Conservation (phyloP, 2,113 vertebrate species). For the Xiphophorus couchianus region DNA sequence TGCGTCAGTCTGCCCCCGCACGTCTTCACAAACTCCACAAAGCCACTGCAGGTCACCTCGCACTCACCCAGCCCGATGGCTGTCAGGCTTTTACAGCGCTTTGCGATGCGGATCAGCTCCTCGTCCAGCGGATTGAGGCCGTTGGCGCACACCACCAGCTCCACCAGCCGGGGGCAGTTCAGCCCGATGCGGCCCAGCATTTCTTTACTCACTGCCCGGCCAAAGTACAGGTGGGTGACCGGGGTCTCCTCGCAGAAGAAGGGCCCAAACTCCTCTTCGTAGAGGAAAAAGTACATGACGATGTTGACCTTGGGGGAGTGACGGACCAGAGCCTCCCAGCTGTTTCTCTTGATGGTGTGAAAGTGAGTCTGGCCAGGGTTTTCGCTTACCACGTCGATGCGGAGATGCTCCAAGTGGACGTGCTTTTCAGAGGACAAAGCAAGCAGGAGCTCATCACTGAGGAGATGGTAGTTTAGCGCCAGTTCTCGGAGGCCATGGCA, state of each 20-base stretch:
- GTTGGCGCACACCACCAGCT: constrained; percentile 95
- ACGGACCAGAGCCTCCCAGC: constrained; percentile 93
- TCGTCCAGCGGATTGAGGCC: constrained; percentile 91
- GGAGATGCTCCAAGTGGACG: constrained; percentile 90
- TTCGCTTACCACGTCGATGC: constrained; percentile 93
- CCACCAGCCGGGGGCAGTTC: constrained; percentile 91
- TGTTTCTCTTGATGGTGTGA: constrained; percentile 92
- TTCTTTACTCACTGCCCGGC: constrained; percentile 93
- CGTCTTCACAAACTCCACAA: constrained; percentile 97
- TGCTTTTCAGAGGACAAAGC: constrained; percentile 94
- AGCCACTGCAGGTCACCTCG: constrained; percentile 95
- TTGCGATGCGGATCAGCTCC: constrained; percentile 92
- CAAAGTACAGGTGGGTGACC: constrained; percentile 94
- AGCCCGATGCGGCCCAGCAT: constrained; percentile 92
- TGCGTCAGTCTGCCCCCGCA: constrained; percentile 92
- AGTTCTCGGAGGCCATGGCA: constrained; percentile 92
- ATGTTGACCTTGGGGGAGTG: constrained; percentile 95
- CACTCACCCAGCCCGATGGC: constrained; percentile 94
- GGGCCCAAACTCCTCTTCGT: constrained; percentile 92
- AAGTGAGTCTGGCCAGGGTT: constrained; percentile 91
- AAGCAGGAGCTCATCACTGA: constrained; percentile 91
- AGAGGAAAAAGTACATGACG: constrained; percentile 98
- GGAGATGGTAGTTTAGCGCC: constrained; percentile 91
- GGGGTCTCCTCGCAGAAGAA: constrained; percentile 93
- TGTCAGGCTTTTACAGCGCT: constrained; percentile 90